Base-by-base conservation (phyloP, 1,140 invertebrate species). In the Agrypnia vestita region DNA sequence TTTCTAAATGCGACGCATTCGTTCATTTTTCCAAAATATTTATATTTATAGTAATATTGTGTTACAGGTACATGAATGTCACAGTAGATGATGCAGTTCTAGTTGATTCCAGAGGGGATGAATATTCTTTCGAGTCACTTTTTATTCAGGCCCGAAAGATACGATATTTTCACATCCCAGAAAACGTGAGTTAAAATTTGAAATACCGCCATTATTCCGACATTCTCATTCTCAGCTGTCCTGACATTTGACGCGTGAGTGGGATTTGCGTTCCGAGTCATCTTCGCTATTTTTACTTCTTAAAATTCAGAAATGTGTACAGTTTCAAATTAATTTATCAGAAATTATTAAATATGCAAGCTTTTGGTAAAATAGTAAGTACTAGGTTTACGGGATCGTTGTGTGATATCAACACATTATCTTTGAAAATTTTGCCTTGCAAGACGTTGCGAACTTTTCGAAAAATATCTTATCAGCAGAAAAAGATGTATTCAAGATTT, bases 161-260 rank as follows among this genome's bases (percentile, higher is more conserved):
- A 76, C 89, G 93, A 84, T 92, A 91, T 85, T 91, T 94, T 6
- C 93, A 94, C 77, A 91, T 94, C 79, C 93, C 93, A 35, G 89
- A 91, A 79, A 86, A 89, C 79, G 92, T 93, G 84, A 91, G 91
- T 90, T 74, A 47, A 49, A 46, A 21, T 17, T 73, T 13, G 47
- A 59, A 62, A 62, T 15, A 69, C 44, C 55, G 44, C 53, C 53
- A 46, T 44, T 21, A 62, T 62, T 59, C 19, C n/a, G 12, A 10
- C 15, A 77, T 17, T 62, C 9, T 78, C 15, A 77, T 17, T 62
- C 9, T 78, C 64, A 78, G 46, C 43, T 51, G 55, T 74, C 59
- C 72, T 49, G n/a, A 43, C 44, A 64, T 15, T 62, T 62, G 43
- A n/a, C 44, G 21, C 15, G 15, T 13, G 12, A 15, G 43, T 10